Base-by-base conservation (phyloP, 2,113 vertebrate species). In the Dasyprocta punctata region DNA sequence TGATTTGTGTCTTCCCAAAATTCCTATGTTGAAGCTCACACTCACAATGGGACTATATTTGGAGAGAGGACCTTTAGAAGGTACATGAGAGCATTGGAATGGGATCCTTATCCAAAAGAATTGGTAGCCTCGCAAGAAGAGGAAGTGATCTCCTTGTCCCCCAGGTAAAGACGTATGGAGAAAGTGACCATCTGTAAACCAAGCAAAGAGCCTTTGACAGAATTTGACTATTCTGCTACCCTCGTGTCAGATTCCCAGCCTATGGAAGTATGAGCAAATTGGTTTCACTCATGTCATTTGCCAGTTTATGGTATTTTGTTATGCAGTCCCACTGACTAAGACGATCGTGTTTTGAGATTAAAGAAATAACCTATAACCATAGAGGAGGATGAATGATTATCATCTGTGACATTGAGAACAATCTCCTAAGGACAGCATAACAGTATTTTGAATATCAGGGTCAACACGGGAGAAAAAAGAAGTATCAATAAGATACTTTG, bases 361-460 rank as follows among this genome's bases (percentile, higher is more conserved):
- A 92, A 89, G 82, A 90, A 80, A 44, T 63, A 54, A 96, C 30
- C 2, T 5, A 44, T 89, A 83, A 85, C 8, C 24, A 80, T 63
- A 73, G 75, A 92, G 33, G 81, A 97, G 47, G 69, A 61, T 89
- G 38, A 94, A 44, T 86, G 52, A 83, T 91, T 95, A 86, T 89
- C 44, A 78, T 44, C n/a, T 89, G 26, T 90, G 41, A 90, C n/a
- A 92, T 91, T 12, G 54, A 93, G 65, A 95, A 81, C 58, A 89
- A 58, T 92, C 67, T 95, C 38, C 28, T 80, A 89, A 69, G 33
- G n/a, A 69, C 12, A 86, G 14, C 13, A 73, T 60, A 80, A 92
- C 28, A 95, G 80, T 90, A 96, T 56, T 94, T 83, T 86, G 49
- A 97, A 89, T 89, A 30, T 10, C 41, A 82, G n/a, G 54, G 16